Percentiles rank a stretch among this genome's conserved stretches.
Conservation (phyloP, 2,113 vertebrate species). For the Trematocara variabile region DNA sequence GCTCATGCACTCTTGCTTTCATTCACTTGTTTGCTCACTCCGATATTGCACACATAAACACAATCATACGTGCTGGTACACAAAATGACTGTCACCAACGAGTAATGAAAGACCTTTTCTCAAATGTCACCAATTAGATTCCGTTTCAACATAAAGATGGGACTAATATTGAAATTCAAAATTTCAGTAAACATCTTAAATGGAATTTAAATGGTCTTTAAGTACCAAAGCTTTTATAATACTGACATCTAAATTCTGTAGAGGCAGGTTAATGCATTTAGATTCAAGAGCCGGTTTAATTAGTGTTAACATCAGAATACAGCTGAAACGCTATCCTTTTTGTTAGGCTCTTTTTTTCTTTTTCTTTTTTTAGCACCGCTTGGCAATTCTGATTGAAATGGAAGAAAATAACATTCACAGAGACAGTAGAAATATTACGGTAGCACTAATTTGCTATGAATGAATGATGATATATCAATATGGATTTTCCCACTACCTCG, state of each 20-base stretch:
- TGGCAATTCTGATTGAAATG: not conserved
- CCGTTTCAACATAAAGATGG: not conserved
- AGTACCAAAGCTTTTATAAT: slow-evolving; percentile 1
- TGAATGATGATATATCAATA: not conserved
- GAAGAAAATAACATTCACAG: not conserved
- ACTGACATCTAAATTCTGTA: slow-evolving; percentile 18
- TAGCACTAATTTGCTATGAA: not conserved
- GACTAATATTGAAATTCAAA: not conserved
- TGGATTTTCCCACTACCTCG: not conserved
- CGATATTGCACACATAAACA: not conserved
- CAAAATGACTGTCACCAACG: slow-evolving; percentile 10
- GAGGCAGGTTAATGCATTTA: not conserved
- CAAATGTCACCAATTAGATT: slow-evolving; percentile 55
- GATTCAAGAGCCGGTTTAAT: not conserved
- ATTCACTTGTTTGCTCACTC: not conserved
- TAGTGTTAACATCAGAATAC: not conserved
- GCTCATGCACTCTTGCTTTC: not conserved
- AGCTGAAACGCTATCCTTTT: not conserved
- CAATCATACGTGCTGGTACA: not conserved
- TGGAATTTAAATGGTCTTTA: slow-evolving; percentile 29
- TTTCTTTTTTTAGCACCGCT: not conserved
- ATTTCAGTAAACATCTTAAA: slow-evolving; percentile 34
- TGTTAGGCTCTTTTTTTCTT: not conserved
- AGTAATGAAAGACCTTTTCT: slow-evolving; percentile 36
- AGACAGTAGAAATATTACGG: not conserved